Evolutionary conservation across 1,140 invertebrate species (phyloP).

Genomic region (Eumaeus atala): DNA sequence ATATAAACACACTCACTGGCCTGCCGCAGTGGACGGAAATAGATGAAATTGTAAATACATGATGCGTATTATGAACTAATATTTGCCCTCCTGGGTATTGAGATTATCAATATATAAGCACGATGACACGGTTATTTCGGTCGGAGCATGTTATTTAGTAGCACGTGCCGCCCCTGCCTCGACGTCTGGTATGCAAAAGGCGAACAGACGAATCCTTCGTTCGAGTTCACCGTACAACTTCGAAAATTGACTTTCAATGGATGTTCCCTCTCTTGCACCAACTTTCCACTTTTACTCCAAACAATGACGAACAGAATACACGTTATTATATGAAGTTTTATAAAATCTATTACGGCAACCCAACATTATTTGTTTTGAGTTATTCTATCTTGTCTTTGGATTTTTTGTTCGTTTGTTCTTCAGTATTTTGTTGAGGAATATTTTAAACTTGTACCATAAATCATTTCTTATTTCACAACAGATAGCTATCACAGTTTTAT

Average conservation of each 20-base stretch:
- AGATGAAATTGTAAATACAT: constrained; percentile 5
- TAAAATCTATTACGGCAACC: constrained; percentile 32
- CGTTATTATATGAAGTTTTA: constrained; percentile 33
- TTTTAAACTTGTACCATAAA: constrained; percentile 1
- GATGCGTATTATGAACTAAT: not conserved
- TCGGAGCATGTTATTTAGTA: constrained; percentile 16
- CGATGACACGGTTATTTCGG: constrained; percentile 17
- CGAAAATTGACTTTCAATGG: constrained; percentile 67
- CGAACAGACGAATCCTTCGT: constrained; percentile 21
- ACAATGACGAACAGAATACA: constrained; percentile 37
- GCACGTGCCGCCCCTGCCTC: constrained; percentile 20
- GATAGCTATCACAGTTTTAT: too few species aligned
- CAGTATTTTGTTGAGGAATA: not conserved
- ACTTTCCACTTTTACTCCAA: constrained; percentile 60
- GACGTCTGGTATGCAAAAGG: constrained; percentile 39
- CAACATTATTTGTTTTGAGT: constrained; percentile 18
- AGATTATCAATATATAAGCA: constrained; percentile 7
- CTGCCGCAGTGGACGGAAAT: not conserved
- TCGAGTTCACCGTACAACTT: constrained; percentile 48
- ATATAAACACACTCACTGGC: not conserved
- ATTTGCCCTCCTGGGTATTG: not conserved
- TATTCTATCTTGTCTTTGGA: constrained; percentile 8
- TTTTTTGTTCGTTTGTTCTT: not conserved
- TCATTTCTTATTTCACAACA: not conserved
- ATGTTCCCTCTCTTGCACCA: constrained; percentile 50